These are phyloP conservation scores for Autographa pulchrina DNA, from an alignment of 2,888 invertebrate species.

Conservation along the genomic window DNA sequence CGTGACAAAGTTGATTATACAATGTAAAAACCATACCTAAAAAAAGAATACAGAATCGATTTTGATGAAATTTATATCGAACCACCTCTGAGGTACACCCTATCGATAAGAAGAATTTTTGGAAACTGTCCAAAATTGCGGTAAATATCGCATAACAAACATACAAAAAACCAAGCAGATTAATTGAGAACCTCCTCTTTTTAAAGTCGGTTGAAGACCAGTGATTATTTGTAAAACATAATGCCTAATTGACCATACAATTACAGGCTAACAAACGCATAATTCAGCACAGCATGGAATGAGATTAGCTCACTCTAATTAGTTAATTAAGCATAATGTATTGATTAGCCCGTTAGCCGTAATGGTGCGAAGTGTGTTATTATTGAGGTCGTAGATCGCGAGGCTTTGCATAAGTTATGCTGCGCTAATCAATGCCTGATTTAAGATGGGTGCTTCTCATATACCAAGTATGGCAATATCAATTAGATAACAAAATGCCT, in stretches of 20 bases:
- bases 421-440: background rate
- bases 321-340: constrained; percentile 1
- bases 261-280: background rate
- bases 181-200: too few species aligned
- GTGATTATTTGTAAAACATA: background rate
- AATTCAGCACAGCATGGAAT: background rate
- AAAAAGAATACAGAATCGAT: too few species aligned
- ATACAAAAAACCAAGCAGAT: too few species aligned
- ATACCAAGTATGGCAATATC: background rate
- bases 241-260: background rate
- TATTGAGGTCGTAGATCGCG: background rate
- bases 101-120: too few species aligned
- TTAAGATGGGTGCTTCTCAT: background rate
- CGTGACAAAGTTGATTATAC: too few species aligned
- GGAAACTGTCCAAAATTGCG: too few species aligned
- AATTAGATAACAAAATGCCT: too few species aligned
- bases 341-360: background rate
- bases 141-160: too few species aligned
- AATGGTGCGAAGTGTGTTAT: background rate
- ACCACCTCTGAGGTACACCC: too few species aligned
- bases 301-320: constrained; percentile 1
- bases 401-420: background rate
- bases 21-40: too few species aligned
- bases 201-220: background rate
- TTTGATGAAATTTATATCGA: too few species aligned